phyloP scores from a whole-genome alignment of 2,888 invertebrate species.

The Sthenelais limicola region DNA sequence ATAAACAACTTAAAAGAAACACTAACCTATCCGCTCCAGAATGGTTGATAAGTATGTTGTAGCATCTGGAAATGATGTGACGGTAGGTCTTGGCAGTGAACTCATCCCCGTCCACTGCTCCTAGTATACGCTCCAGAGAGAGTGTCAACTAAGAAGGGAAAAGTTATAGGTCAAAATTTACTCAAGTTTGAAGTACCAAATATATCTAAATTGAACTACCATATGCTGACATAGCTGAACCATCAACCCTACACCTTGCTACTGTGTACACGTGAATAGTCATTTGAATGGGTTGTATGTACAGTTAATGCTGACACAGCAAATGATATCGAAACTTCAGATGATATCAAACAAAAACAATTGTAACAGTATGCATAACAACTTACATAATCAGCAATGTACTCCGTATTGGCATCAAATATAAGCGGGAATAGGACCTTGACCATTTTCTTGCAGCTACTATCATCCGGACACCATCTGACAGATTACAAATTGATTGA shows the following conservation, averaged over 20 bases:
- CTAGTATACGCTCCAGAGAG: constrained; percentile 77
- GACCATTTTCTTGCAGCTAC: constrained; percentile 74
- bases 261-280: too few species aligned
- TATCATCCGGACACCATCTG: constrained; percentile 77
- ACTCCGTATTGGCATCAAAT: constrained; percentile 84
- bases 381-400: constrained; percentile 77
- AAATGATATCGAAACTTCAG: too few species aligned
- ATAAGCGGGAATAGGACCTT: constrained; percentile 84
- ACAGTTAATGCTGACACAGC: too few species aligned
- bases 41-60: constrained; percentile 78
- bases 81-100: constrained; percentile 79
- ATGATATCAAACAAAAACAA: too few species aligned
- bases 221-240: too few species aligned
- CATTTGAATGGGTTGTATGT: too few species aligned
- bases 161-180: background rate
- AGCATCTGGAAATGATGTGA: constrained; percentile 80
- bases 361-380: too few species aligned
- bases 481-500: too few species aligned
- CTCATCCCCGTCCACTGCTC: constrained; percentile 79
- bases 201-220: too few species aligned
- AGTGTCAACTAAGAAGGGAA: constrained; percentile 36
- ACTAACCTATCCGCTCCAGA: constrained; percentile 74
- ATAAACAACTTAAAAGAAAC: background rate
- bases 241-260: too few species aligned
- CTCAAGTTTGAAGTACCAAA: too few species aligned